Conservation (phyloP, 2,113 vertebrate genomes). For the Sinocyclocheilus maitianheensis region DNA sequence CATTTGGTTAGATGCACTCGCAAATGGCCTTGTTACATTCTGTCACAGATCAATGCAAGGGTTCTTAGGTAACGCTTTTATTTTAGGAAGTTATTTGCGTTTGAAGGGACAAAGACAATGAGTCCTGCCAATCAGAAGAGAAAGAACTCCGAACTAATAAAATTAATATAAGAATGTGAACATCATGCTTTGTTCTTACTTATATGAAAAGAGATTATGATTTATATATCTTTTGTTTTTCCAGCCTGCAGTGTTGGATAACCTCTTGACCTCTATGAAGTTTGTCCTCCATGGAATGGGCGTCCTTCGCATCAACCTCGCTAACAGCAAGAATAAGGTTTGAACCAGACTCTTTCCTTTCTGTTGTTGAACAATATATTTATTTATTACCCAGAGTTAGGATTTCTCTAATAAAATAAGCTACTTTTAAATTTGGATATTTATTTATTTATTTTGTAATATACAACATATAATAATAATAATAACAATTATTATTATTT, state of each 20-base stretch:
- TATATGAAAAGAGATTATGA: background rate
- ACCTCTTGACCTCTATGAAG: slow-evolving; percentile 80
- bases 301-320: slow-evolving; percentile 74
- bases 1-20: background rate
- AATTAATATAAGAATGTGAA: background rate
- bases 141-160: background rate
- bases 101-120: background rate
- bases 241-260: slow-evolving; percentile 76
- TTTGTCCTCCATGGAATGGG: slow-evolving; percentile 80
- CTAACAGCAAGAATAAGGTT: slow-evolving; percentile 76
- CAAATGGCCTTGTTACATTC: background rate
- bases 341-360: background rate
- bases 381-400: background rate
- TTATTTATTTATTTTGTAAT: background rate
- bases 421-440: background rate
- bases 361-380: background rate
- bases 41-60: background rate
- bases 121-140: background rate
- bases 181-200: background rate
- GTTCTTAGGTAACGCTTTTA: background rate
- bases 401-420: background rate
- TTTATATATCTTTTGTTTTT: background rate
- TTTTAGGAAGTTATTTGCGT: background rate
- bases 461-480: too few relatives aligned
- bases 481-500: too few relatives aligned